These are phyloP conservation scores for Hylaeus volcanicus DNA, from an alignment of 1,140 invertebrate genomes.

Conservation along the genomic window DNA sequence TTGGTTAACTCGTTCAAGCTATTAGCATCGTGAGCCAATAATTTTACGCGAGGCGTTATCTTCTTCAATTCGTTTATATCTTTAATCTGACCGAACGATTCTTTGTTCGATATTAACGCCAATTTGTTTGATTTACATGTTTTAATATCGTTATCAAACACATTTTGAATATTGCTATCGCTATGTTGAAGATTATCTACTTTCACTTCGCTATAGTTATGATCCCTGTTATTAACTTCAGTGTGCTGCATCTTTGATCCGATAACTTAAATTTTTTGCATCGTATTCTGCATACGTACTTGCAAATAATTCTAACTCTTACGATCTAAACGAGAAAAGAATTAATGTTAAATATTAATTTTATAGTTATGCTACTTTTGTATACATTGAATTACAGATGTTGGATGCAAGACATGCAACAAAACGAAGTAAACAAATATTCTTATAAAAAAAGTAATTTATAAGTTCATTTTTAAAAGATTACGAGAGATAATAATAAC, in stretches of 20 bases:
- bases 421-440: background rate
- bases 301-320: background rate
- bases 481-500: background rate
- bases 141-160: conserved; percentile 21
- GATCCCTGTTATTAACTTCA: conserved; percentile 62
- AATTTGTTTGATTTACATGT: conserved; percentile 17
- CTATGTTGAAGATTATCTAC: conserved; percentile 17
- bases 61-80: conserved; percentile 77
- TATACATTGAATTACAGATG: background rate
- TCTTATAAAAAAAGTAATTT: background rate
- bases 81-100: conserved; percentile 71
- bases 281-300: conserved; percentile 12
- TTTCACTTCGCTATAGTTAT: conserved; percentile 67
- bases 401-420: no score
- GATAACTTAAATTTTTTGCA: conserved; percentile 36
- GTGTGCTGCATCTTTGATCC: conserved; percentile 51
- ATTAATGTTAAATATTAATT: background rate
- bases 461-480: background rate
- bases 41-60: conserved; percentile 72
- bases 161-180: conserved; percentile 3
- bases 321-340: background rate
- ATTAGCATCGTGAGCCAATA: conserved; percentile 66
- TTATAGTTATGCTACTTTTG: background rate
- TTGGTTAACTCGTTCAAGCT: conserved; percentile 67
- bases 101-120: conserved; percentile 52